A percentile compares a stretch with the other conserved stretches of the same genome.
Evolutionary conservation across 2,888 invertebrate genomes (phyloP).

Genomic region (Clitarchus hookeri): DNA sequence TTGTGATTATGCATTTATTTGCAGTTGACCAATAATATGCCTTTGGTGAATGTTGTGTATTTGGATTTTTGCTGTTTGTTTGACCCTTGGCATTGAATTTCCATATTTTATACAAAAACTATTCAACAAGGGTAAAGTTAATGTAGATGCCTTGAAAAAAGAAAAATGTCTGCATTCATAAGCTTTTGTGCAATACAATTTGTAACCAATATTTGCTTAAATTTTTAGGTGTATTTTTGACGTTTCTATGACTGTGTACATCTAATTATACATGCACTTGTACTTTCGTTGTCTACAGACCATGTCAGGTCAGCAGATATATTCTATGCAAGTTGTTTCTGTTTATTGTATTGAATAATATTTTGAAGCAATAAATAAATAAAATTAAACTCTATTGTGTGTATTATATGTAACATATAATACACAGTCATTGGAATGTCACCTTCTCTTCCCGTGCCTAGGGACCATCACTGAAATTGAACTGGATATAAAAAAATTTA

Average conservation of each 20-base stretch:
- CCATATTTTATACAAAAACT: not conserved
- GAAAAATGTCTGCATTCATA: not conserved
- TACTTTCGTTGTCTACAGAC: not conserved
- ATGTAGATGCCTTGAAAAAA: not conserved
- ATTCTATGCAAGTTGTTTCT: not conserved
- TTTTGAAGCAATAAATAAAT: slow-evolving; percentile 14
- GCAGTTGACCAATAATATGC: not conserved
- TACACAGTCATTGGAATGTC: no score
- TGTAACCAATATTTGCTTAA: not conserved
- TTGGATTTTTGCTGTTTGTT: not conserved
- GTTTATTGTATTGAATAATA: not conserved
- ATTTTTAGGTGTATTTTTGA: not conserved
- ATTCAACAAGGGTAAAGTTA: not conserved
- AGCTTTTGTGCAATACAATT: not conserved
- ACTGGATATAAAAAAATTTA: no score
- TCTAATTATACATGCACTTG: not conserved
- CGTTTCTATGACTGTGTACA: not conserved
- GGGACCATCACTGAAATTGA: no score
- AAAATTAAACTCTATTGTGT: not conserved
- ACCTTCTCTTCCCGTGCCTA: no score
- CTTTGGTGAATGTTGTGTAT: not conserved
- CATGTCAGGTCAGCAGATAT: not conserved
- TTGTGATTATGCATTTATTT: not conserved
- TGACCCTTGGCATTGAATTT: not conserved
- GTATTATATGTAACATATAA: not conserved